Percentiles rank a stretch among this genome's conserved stretches.
These are phyloP conservation scores for Plutella xylostella DNA, from an alignment of 2,888 invertebrate species.

Conservation along the genomic window DNA sequence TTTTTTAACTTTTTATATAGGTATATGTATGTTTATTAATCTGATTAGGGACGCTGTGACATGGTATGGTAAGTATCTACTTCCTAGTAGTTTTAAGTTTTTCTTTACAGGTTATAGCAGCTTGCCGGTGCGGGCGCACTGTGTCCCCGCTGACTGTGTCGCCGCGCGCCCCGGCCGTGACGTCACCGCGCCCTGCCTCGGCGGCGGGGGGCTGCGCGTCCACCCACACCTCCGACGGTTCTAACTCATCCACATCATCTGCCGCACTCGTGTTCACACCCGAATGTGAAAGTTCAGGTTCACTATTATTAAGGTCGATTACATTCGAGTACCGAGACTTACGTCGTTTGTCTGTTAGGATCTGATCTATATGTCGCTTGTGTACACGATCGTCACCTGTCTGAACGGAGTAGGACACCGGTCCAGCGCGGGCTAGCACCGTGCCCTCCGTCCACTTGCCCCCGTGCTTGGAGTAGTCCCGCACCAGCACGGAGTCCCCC, in stretches of 20 bases:
- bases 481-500: constrained; percentile 1
- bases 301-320: background rate
- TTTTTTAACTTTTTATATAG: no score
- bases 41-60: no score
- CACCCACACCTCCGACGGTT: background rate
- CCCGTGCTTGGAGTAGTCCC: constrained; percentile 1
- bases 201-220: background rate
- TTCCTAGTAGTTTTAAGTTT: background rate
- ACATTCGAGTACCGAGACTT: background rate
- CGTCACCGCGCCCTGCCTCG: no score
- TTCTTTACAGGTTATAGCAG: background rate
- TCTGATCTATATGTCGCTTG: constrained; percentile 11
- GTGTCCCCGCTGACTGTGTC: background rate
- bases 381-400: background rate
- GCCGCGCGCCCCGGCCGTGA: background rate
- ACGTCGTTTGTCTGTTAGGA: background rate
- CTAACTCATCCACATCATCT: background rate
- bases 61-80: no score
- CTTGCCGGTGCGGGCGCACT: background rate
- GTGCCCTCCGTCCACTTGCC: constrained; percentile 6
- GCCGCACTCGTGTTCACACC: background rate
- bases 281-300: background rate
- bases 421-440: constrained; percentile 1
- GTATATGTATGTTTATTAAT: no score
- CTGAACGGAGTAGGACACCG: constrained; percentile 8